phyloP scores from a whole-genome alignment of 2,888 invertebrate genomes.

The Norana najaformis region DNA sequence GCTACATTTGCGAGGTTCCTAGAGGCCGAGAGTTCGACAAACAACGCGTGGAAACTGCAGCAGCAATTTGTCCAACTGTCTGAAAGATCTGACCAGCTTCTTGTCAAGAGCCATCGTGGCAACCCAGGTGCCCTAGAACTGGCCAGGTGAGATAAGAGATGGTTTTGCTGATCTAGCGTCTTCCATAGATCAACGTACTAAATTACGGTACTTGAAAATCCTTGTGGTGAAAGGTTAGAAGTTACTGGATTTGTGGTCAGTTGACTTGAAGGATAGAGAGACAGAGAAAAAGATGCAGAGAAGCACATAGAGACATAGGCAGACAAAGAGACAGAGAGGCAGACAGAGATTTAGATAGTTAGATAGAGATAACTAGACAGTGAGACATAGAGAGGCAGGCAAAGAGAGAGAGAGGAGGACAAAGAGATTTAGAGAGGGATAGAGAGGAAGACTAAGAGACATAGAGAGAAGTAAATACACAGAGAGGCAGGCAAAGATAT shows the following conservation, averaged over 20 bases:
- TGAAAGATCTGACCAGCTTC: not conserved
- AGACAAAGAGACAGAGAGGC: too few relatives aligned
- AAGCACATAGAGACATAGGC: too few relatives aligned
- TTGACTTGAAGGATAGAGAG: not conserved
- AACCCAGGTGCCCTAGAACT: slow-evolving; percentile 48
- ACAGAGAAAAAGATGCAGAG: not conserved
- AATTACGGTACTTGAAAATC: not conserved
- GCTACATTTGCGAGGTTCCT: slow-evolving; percentile 49
- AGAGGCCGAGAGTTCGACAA: slow-evolving; percentile 50
- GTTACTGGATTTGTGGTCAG: not conserved
- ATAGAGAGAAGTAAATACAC: not conserved
- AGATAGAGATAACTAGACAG: not conserved
- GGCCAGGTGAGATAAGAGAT: slow-evolving; percentile 41
- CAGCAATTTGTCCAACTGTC: slow-evolving; percentile 47
- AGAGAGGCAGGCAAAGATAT: not conserved
- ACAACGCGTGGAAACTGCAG: slow-evolving; percentile 47
- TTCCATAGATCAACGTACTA: too few relatives aligned
- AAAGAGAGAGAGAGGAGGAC: not conserved
- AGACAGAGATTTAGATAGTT: not conserved
- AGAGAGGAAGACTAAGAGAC: not conserved
- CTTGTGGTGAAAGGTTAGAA: not conserved
- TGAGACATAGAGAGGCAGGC: not conserved
- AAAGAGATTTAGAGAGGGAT: not conserved
- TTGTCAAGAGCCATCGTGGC: slow-evolving; percentile 29
- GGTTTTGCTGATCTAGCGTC: not conserved